Conservation (phyloP, 2,113 vertebrate species). For the Helogale parvula region DNA sequence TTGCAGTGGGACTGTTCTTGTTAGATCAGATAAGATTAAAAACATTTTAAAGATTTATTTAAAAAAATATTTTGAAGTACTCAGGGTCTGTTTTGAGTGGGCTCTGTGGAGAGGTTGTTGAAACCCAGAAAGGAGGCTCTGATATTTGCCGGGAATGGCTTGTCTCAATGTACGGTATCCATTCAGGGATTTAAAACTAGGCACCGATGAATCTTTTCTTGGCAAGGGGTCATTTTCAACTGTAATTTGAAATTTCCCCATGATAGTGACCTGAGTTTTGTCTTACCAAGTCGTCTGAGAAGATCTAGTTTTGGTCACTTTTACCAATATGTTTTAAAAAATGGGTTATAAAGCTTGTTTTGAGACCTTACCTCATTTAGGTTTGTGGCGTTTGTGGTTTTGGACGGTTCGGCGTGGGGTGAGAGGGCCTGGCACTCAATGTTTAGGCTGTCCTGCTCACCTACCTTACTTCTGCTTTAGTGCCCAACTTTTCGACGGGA, state of each 20-base stretch:
- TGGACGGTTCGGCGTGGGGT: background rate
- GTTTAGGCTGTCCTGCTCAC: background rate
- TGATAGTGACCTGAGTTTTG: background rate
- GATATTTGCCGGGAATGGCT: background rate
- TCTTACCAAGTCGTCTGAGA: background rate
- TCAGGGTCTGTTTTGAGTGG: background rate
- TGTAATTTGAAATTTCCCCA: background rate
- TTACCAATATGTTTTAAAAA: slow-evolving; percentile 2
- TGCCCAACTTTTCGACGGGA: slow-evolving; percentile 96
- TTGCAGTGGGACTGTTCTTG: background rate
- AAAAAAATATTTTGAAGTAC: background rate
- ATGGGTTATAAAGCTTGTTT: background rate
- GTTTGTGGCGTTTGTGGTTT: background rate
- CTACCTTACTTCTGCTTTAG: slow-evolving; percentile 72
- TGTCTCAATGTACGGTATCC: background rate
- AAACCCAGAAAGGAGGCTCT: background rate
- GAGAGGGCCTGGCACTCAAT: background rate
- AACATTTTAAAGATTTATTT: background rate
- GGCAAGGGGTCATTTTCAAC: background rate
- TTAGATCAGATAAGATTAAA: background rate
- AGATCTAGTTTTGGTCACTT: background rate
- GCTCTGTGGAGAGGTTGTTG: background rate
- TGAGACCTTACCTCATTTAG: background rate
- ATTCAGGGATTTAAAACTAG: slow-evolving; percentile 6
- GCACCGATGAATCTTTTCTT: background rate